Conservation (phyloP, 2,113 vertebrate species). For the Eurystomus gularis region DNA sequence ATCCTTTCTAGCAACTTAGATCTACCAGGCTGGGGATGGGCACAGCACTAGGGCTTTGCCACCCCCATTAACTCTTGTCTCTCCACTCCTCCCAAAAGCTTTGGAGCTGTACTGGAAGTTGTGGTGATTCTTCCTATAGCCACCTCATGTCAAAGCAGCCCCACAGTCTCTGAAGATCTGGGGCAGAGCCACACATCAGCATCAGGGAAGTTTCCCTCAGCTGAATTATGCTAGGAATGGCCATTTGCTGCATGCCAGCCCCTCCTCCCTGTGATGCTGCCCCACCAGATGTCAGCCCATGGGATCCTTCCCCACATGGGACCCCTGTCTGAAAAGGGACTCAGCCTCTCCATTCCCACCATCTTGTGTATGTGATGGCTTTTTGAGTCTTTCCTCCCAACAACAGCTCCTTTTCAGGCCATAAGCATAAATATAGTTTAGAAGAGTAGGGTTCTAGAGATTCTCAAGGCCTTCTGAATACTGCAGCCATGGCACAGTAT, state of each 20-base stretch:
- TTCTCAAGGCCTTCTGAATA: not conserved
- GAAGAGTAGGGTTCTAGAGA: not conserved
- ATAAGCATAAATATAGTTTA: not conserved
- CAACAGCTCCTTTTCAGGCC: not conserved
- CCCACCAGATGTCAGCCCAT: not conserved
- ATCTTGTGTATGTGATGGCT: not conserved
- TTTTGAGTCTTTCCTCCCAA: not conserved
- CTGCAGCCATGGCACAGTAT: not conserved
- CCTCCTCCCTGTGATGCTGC: not conserved
- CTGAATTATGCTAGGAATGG: not conserved
- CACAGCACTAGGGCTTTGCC: not conserved
- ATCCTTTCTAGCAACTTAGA: not conserved
- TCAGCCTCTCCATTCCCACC: not conserved
- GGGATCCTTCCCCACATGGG: rapidly evolving
- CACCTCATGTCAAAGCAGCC: not conserved
- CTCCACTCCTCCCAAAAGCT: not conserved
- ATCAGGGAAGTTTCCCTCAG: not conserved
- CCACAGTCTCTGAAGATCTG: not conserved
- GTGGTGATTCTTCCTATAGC: not conserved
- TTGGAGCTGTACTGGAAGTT: not conserved
- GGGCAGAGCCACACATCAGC: not conserved
- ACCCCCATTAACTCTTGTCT: not conserved
- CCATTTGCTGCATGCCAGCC: not conserved
- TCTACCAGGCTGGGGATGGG: not conserved
- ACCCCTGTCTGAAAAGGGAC: not conserved